phyloP scores from a whole-genome alignment of 2,797 vertebrate genomes.

The Danio albolineatus region DNA sequence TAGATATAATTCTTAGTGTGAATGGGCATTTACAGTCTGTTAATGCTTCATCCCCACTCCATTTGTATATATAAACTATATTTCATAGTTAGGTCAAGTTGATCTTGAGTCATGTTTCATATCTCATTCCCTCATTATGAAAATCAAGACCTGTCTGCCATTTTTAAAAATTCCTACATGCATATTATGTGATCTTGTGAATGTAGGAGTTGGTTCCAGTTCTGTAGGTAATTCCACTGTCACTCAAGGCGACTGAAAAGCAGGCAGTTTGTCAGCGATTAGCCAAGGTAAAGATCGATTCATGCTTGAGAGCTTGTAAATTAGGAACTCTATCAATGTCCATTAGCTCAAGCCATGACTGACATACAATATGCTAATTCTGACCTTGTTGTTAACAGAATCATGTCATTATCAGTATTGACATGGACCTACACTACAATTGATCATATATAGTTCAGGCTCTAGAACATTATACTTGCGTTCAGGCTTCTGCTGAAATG shows the following conservation, averaged over 20 bases:
- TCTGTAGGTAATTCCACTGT: constrained; percentile 52
- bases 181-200: constrained; percentile 9
- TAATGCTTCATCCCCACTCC: background rate
- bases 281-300: constrained; percentile 56
- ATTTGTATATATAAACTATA: too few relatives aligned
- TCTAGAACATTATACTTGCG: constrained; percentile 3
- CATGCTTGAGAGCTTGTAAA: constrained; percentile 55
- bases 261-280: constrained; percentile 56
- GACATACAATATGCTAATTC: constrained; percentile 60
- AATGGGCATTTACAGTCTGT: too few relatives aligned
- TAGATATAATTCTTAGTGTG: too few relatives aligned
- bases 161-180: background rate
- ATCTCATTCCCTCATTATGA: background rate
- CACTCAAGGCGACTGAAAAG: constrained; percentile 48
- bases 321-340: constrained; percentile 55
- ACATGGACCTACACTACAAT: constrained; percentile 23
- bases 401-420: constrained; percentile 46
- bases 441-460: constrained; percentile 23
- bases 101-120: background rate
- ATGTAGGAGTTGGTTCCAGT: constrained; percentile 53
- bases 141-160: background rate
- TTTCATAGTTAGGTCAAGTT: background rate
- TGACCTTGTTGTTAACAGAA: constrained; percentile 55
- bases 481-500: background rate
- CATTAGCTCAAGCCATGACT: constrained; percentile 55